Evolutionary conservation across 2,113 vertebrate genomes (phyloP).

Genomic region (Macrotus californicus): DNA sequence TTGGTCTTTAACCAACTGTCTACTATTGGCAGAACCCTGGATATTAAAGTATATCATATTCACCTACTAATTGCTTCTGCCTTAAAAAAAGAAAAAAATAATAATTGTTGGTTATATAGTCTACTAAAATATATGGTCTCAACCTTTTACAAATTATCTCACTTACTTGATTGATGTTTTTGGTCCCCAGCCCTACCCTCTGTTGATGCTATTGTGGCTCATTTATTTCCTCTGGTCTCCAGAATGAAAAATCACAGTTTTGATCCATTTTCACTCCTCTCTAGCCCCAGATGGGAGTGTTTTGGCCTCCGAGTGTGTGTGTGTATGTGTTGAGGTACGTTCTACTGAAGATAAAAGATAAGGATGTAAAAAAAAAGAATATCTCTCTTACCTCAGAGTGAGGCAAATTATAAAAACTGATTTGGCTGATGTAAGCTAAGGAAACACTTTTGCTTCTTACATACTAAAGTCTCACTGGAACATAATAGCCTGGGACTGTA

Average conservation of each 20-base stretch:
- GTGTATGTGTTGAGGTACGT: neutral
- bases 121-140: neutral
- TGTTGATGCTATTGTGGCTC: neutral
- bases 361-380: neutral
- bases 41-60: neutral
- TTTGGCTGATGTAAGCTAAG: neutral
- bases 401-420: neutral
- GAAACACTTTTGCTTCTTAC: neutral
- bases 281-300: neutral
- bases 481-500: neutral
- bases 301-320: neutral
- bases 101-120: neutral
- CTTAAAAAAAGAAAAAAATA: neutral
- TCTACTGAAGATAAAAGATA: neutral
- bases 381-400: neutral
- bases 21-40: neutral
- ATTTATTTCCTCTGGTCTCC: neutral
- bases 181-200: neutral
- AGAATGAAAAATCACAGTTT: neutral
- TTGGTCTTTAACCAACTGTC: neutral
- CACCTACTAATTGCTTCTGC: neutral
- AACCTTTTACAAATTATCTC: neutral
- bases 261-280: neutral
- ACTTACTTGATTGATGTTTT: neutral
- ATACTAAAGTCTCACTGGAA: neutral